Conservation (phyloP, 1,140 invertebrate genomes). For the Neotoxoptera formosana region DNA sequence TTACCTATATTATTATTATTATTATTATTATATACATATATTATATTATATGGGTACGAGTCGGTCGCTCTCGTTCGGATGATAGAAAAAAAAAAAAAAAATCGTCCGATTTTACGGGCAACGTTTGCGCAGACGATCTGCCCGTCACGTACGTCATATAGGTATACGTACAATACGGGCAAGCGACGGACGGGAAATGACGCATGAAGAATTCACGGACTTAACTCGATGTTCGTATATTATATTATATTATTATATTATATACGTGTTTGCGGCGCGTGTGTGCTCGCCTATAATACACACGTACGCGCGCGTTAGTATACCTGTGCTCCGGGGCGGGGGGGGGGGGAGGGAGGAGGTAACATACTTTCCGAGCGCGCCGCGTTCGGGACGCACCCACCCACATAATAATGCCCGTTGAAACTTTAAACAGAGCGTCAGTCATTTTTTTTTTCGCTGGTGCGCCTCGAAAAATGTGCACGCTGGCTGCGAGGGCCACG, state of each 20-base stretch:
- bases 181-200: constrained; percentile 26
- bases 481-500: too few relatives aligned
- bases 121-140: not conserved
- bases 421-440: constrained; percentile 50
- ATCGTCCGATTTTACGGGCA: not conserved
- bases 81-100: constrained; percentile 4
- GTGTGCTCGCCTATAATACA: not conserved
- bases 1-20: too few relatives aligned
- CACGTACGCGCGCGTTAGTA: not conserved
- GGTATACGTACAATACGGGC: too few relatives aligned
- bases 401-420: constrained; percentile 34
- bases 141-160: not conserved
- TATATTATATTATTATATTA: not conserved
- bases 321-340: not conserved
- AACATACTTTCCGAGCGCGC: not conserved
- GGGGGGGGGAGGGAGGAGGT: not conserved
- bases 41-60: not conserved
- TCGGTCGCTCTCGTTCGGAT: not conserved
- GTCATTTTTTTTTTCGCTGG: constrained; percentile 15
- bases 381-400: not conserved
- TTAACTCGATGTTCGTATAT: constrained; percentile 10
- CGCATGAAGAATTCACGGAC: constrained; percentile 45
- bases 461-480: not conserved
- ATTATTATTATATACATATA: too few relatives aligned
- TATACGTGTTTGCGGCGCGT: too few relatives aligned